Evolutionary conservation across 2,888 invertebrate species (phyloP), one percentile per base, ranked within the genome.

Genomic region (Dicycla oo): DNA sequence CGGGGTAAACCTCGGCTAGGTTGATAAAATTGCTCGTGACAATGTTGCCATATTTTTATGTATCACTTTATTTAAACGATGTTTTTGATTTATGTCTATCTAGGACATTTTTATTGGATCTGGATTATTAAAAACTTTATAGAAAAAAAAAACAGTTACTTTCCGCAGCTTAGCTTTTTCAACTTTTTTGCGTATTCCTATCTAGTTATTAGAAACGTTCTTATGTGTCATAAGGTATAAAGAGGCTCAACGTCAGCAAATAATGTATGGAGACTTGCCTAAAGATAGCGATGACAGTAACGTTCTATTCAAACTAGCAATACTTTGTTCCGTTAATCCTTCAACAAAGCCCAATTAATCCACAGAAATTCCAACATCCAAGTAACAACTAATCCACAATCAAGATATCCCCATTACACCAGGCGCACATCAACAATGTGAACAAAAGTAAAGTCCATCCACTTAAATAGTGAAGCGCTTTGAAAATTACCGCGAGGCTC

Each of bases 11-110:
- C 53, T 47, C 18, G 15, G 30, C 34, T 60, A 68, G 53, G 15
- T 51, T 63, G 45, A 56, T 54, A 49, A 82, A 58, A 54, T 38
- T 66, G 34, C 34, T 61, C 38, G 54, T 49, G 64, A 82, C 83
- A 80, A 61, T 68, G 80, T 83, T 75, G 80, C 67, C 11, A 40
- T 13, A 62, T 61, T 67, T 78, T 57, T 60, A 51, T 81, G 38
- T 53, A 68, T 64, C 51, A 63, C 26, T 53, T 51, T 72, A 66
- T 60, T 30, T 57, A 1, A 57, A 53, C 69, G 40, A 56, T 23
- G n/a, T 54, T 56, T 75, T 64, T 78, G 76, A 81, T 79, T 81
- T 66, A 81, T 54, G 58, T 51, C 1, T 20, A 15, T 26, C 4
- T 60, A 34, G 11, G 43, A 43, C 34, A 40, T 56, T 80, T 64